phyloP scores from a whole-genome alignment of 2,797 vertebrate genomes.

The Nyctalus aviator region DNA sequence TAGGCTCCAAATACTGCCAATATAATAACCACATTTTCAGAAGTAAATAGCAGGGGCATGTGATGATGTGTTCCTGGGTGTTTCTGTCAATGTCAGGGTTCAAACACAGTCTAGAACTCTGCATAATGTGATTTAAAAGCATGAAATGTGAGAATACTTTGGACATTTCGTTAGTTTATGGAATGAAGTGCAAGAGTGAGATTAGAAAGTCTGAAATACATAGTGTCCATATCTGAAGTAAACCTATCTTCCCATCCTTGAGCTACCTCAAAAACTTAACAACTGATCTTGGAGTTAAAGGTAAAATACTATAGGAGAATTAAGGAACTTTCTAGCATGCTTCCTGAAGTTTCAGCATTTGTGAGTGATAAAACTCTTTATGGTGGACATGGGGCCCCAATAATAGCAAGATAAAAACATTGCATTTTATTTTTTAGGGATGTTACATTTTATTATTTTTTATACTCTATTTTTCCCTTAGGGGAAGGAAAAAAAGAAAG shows the following conservation, averaged over 20 bases:
- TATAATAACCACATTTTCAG: background rate
- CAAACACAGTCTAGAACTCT: background rate
- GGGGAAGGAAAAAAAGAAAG: slow-evolving; percentile 36
- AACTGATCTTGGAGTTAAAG: background rate
- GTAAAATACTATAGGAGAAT: background rate
- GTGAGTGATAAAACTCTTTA: background rate
- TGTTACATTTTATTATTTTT: slow-evolving; percentile 3
- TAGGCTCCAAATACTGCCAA: background rate
- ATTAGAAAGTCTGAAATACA: background rate
- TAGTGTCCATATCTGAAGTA: background rate
- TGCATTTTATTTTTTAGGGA: background rate
- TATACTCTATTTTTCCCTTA: slow-evolving; percentile 39
- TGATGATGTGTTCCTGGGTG: background rate
- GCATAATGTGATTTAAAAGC: background rate
- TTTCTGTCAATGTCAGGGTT: background rate
- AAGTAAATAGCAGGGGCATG: background rate
- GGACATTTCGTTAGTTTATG: background rate
- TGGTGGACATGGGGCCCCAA: background rate
- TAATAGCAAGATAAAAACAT: slow-evolving; percentile 2
- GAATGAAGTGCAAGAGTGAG: background rate
- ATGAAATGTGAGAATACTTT: background rate
- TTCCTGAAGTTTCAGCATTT: background rate
- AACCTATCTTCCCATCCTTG: background rate
- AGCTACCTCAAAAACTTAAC: background rate
- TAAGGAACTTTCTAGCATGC: background rate